Evolutionary conservation across 2,888 invertebrate species (phyloP).

Genomic region (Atherix ibis): DNA sequence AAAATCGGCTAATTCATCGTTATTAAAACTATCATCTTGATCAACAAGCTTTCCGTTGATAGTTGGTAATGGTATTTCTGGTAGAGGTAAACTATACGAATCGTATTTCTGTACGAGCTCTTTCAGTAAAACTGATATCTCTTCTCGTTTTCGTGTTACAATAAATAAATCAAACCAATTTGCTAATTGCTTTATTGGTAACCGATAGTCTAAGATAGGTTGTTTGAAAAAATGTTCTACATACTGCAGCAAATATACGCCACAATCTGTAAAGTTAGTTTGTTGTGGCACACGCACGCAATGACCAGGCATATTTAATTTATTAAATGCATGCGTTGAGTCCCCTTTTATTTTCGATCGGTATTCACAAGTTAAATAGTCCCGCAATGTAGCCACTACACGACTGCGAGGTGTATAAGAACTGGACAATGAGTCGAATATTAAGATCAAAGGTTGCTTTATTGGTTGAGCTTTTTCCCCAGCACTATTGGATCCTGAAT

Average conservation of each 20-base stretch:
- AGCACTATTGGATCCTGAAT: conserved; percentile 4
- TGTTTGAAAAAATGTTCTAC: conserved; percentile 88
- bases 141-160: conserved; percentile 72
- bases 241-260: conserved; percentile 87
- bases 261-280: conserved; percentile 93
- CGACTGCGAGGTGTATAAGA: conserved; percentile 64
- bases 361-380: conserved; percentile 80
- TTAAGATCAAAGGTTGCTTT: conserved; percentile 66
- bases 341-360: conserved; percentile 51
- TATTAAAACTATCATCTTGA: conserved; percentile 35
- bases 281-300: conserved; percentile 94
- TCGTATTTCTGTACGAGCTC: conserved; percentile 57
- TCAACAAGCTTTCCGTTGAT: conserved; percentile 53
- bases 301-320: conserved; percentile 70
- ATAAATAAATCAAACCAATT: conserved; percentile 78
- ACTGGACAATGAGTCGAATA: conserved; percentile 82
- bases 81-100: conserved; percentile 47
- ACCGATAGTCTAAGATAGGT: conserved; percentile 63
- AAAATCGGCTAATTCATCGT: conserved; percentile 38
- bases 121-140: conserved; percentile 65
- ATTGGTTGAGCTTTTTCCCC: conserved; percentile 14
- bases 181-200: conserved; percentile 67
- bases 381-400: conserved; percentile 78
- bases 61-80: conserved; percentile 61
- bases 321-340: conserved; percentile 44